A percentile compares a stretch with the other conserved stretches of the same genome.
phyloP scores from a whole-genome alignment of 2,797 vertebrate species.

The Eulemur rubriventer region DNA sequence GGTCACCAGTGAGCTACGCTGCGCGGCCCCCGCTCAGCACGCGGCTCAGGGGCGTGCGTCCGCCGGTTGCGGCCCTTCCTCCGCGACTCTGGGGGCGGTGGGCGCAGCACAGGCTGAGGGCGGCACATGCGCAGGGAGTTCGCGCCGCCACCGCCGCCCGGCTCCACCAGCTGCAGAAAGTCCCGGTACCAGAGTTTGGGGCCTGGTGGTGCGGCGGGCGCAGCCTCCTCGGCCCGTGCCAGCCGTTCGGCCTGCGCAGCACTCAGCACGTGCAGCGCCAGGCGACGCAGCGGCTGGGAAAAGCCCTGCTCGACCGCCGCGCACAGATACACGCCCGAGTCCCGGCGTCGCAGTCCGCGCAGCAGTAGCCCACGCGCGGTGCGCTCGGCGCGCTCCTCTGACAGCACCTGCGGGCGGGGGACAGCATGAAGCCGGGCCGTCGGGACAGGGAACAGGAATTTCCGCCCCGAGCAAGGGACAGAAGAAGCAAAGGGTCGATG shows the following conservation, averaged over 20 bases:
- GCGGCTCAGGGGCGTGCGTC: conserved; percentile 89
- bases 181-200: conserved; percentile 96
- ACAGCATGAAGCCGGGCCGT: not conserved
- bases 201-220: conserved; percentile 78
- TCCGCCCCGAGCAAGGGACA: not conserved
- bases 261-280: conserved; percentile 92
- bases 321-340: conserved; percentile 92
- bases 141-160: conserved; percentile 90
- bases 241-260: conserved; percentile 81
- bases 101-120: not conserved
- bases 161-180: conserved; percentile 97
- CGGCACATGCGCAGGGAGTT: conserved; percentile 94
- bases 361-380: conserved; percentile 92
- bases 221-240: conserved; percentile 81
- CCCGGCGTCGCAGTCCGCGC: conserved; percentile 89
- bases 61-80: conserved; percentile 93
- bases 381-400: conserved; percentile 90
- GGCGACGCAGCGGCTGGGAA: conserved; percentile 92
- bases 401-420: conserved; percentile 85
- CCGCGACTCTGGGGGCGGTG: conserved; percentile 81
- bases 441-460: too few relatives aligned
- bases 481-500: not conserved
- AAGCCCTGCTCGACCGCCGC: conserved; percentile 95
- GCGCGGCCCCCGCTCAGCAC: conserved; percentile 91
- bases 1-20: conserved; percentile 88